Base-by-base conservation (phyloP, 2,888 invertebrate genomes). In the Bellardia pandia region DNA sequence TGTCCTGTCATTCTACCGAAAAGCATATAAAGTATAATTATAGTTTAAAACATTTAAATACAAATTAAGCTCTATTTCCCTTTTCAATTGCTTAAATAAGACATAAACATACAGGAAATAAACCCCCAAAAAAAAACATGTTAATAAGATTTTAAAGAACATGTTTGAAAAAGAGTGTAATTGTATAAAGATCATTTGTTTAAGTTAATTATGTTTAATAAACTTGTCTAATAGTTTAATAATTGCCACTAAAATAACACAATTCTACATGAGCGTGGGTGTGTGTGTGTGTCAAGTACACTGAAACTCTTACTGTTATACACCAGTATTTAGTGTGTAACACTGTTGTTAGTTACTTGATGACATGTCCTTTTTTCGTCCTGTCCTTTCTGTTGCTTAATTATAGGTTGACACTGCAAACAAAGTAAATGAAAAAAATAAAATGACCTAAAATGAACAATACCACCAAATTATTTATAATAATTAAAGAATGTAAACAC, bases 171-270 rank as follows among this genome's bases (percentile, higher is more conserved):
- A 16, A 56, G 7, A 9, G 51, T 40, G 37, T 58, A 37, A 16
- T 48, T 48, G 30, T 60, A 13, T 37, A 58, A 78, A 56, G 37
- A 75, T 75, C 69, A 80, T 69, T 77, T 77, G 71, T 83, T 58
- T 14, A 62, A 69, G 76, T 69, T 75, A 85, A 87, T 85, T 87
- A 85, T 64, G 60, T 75, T 83, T 79, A 86, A 83, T 83, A 82
- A 79, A 77, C 77, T 80, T 80, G 81, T 78, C 85, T 87, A 87
- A 87, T 87, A 81, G 84, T 85, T 72, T 82, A 85, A 87, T 87
- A 87, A 87, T 85, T 87, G 78, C 85, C 30, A 60, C 40, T 33
- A 30, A 68, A 78, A 58, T 48, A 37, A 68, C 53, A 69, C 51
- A 69, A 69, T 69, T 33, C 30, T 48, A 48, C 8, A 71, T 45